Base-by-base conservation (phyloP, 2,888 invertebrate species). In the Drosophila peninsularis region DNA sequence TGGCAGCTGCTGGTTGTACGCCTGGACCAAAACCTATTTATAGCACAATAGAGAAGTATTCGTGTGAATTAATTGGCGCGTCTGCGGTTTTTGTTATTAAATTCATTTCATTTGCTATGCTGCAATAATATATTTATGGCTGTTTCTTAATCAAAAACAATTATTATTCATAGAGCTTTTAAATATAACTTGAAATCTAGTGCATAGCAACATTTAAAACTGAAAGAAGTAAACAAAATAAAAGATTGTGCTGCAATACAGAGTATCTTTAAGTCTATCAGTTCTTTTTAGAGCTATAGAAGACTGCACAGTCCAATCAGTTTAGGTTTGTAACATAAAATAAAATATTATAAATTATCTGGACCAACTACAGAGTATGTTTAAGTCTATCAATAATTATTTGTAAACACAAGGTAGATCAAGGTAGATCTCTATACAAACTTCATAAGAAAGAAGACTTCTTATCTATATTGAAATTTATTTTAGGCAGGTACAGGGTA, bases 1-100 rank as follows among this genome's bases (percentile, higher is more conserved):
- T 88, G 56, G 87, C 90, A 66, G 93, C 92, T 75, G 93, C 93
- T 47, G 92, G 91, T 66, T 92, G 92, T 49, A 93, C 92, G 68
- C 93, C 93, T 37, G 93, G 90, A 62, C 94, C 94, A 85, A 94
- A 94, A 82, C 94, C 94, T 94, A 50, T 17, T 56, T 60, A 52
- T 41, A 54, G 24, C 49, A 64, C 3, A 39, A 53, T 44, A 34
- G 4, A 32, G 54, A 5, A 27, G 32, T 32, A 47, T 34, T 17
- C n/a, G 42, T 17, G 17, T 60, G 11, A 24, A 60, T 56, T 39
- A 52, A 58, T 32, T 19, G 19, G 13, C 4, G 53, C 34, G 58
- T 64, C 65, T 54, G 45, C 5, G 49, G 56, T 37, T 41, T 24
- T 37, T 13, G 3, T 17, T 30, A 47, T 47, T 11, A 17, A 13